A percentile compares a stretch with the other conserved stretches of the same genome.
These are phyloP conservation scores for Aphrocallistes beatrix DNA, from an alignment of 37 sponge, comb jelly and placozoan species.

Conservation along the genomic window DNA sequence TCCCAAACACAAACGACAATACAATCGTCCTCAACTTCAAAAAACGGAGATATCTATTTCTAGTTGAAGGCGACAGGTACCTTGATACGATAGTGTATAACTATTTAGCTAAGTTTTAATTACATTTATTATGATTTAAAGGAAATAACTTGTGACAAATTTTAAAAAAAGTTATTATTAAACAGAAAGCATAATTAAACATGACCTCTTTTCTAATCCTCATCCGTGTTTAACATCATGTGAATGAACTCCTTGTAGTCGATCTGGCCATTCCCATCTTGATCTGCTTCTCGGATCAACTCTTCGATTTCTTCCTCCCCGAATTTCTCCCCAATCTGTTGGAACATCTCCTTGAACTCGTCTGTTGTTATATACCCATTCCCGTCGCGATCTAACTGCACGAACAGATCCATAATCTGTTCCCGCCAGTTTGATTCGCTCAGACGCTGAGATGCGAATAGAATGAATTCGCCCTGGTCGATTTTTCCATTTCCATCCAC, in stretches of 20 bases:
- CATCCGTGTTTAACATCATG: slow-evolving; percentile 3
- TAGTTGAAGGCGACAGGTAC: not conserved
- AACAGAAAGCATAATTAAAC: not conserved
- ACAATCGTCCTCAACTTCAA: slow-evolving; percentile 12
- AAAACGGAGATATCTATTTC: not conserved
- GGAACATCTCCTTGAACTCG: not conserved
- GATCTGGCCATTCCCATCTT: slow-evolving; percentile 99
- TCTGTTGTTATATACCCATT: not conserved
- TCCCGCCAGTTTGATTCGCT: not conserved
- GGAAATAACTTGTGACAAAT: not conserved
- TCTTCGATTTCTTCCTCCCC: slow-evolving; percentile 30
- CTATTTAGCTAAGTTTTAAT: not conserved
- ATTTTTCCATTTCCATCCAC: not conserved
- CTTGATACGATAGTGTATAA: not conserved
- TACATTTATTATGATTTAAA: not conserved
- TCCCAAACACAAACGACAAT: not conserved
- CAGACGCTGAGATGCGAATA: not conserved
- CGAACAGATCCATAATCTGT: not conserved
- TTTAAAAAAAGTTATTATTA: not conserved
- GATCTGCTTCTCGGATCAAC: slow-evolving; percentile 98
- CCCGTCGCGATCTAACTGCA: not conserved
- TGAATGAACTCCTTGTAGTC: slow-evolving; percentile 66
- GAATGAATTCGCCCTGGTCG: slow-evolving; percentile 5
- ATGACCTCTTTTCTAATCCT: not conserved
- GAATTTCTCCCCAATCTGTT: slow-evolving; percentile 16